Evolutionary conservation across 2,888 invertebrate species (phyloP).

Genomic region (Smittia aterrima): DNA sequence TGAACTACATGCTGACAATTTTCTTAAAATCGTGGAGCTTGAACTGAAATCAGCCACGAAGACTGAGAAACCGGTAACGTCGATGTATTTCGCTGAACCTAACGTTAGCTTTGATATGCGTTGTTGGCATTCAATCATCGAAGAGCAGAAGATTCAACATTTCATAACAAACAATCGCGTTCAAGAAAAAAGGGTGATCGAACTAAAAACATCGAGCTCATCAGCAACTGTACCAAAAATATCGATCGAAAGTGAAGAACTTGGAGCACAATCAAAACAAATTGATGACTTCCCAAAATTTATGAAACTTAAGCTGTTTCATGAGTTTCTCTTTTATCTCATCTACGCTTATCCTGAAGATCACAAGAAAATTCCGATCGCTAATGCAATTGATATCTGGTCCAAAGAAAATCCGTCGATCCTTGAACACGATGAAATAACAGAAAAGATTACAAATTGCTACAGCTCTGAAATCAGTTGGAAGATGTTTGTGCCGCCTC

Average conservation of each 20-base stretch:
- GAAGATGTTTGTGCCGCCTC: constrained; percentile 71
- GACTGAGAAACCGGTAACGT: constrained; percentile 50
- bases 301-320: constrained; percentile 63
- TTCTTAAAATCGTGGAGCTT: constrained; percentile 58
- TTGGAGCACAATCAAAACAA: constrained; percentile 11
- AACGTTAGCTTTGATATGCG: constrained; percentile 55
- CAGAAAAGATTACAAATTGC: constrained; percentile 54
- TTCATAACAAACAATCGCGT: constrained; percentile 44
- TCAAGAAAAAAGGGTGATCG: not conserved
- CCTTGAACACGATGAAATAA: constrained; percentile 49
- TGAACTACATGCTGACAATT: constrained; percentile 59
- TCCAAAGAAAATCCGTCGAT: constrained; percentile 49
- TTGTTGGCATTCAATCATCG: constrained; percentile 59
- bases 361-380: constrained; percentile 44
- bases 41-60: constrained; percentile 54
- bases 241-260: not conserved
- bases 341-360: constrained; percentile 59
- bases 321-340: constrained; percentile 69
- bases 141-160: constrained; percentile 62
- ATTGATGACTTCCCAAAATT: constrained; percentile 57
- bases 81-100: constrained; percentile 59
- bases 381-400: constrained; percentile 46
- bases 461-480: constrained; percentile 60
- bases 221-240: not conserved
- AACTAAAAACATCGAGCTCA: not conserved